These are phyloP conservation scores for Philereme vetulata DNA, from an alignment of 2,888 invertebrate species.

Conservation along the genomic window DNA sequence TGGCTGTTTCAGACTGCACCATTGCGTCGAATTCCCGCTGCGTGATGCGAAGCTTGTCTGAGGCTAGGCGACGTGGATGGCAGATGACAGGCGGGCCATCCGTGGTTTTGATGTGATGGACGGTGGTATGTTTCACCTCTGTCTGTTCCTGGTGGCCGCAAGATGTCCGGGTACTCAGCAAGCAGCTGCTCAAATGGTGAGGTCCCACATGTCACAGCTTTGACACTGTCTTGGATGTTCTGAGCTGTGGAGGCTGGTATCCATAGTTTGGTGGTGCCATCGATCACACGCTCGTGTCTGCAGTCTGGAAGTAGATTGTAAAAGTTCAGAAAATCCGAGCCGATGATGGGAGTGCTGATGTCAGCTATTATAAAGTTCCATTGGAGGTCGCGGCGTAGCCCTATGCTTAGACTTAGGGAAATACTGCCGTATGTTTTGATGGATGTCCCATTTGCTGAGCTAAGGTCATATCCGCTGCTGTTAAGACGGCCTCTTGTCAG, in stretches of 20 bases:
- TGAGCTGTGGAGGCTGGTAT: neutral
- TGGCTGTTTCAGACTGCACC: constrained; percentile 34
- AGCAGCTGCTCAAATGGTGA: constrained; percentile 4
- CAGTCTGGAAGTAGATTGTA: constrained; percentile 26
- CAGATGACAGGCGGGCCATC: constrained; percentile 26
- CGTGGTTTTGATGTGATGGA: constrained; percentile 28
- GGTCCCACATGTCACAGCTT: neutral
- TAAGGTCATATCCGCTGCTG: constrained; percentile 21
- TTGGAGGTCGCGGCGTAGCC: constrained; percentile 31
- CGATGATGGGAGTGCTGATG: constrained; percentile 28
- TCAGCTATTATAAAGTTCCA: constrained; percentile 40
- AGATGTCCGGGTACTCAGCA: constrained; percentile 9
- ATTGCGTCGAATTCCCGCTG: constrained; percentile 29
- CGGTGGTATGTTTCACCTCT: constrained; percentile 19
- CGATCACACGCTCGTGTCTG: constrained; percentile 16
- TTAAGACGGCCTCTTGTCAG: neutral
- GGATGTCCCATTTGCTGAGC: constrained; percentile 32
- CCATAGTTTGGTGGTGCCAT: constrained; percentile 22
- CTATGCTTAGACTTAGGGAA: constrained; percentile 26
- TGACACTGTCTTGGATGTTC: constrained; percentile 3
- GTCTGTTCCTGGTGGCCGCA: constrained; percentile 6
- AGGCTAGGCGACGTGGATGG: constrained; percentile 28
- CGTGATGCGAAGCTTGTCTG: constrained; percentile 17
- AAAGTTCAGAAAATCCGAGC: constrained; percentile 23
- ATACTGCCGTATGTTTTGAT: constrained; percentile 31